Conservation (phyloP, 2,797 vertebrate species). For the Mormyrus hasselquistii region DNA sequence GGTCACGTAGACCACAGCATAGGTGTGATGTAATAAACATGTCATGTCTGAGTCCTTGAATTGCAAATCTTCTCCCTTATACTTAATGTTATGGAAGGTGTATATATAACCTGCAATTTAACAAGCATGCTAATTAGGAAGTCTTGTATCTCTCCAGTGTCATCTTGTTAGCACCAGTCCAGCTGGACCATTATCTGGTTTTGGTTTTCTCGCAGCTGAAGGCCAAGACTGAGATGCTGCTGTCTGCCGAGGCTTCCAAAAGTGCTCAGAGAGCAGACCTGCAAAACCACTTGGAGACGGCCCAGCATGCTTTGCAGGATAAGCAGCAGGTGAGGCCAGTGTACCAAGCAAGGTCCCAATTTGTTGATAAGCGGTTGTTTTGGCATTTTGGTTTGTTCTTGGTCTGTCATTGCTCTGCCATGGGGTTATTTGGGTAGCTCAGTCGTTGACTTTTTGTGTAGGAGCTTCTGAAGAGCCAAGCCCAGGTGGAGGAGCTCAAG, state of each 20-base stretch:
- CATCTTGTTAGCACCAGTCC: not conserved
- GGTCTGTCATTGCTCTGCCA: not conserved
- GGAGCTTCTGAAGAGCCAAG: constrained; percentile 81
- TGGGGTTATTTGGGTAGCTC: not conserved
- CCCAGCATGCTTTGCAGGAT: constrained; percentile 91
- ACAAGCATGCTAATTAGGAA: not conserved
- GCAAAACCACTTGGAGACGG: constrained; percentile 89
- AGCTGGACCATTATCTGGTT: not conserved
- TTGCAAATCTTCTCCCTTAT: not conserved
- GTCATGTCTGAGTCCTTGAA: not conserved
- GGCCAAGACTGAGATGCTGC: constrained; percentile 90
- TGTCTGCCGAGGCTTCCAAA: constrained; percentile 91
- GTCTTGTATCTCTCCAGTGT: not conserved
- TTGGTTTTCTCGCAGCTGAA: constrained; percentile 71
- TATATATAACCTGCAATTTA: not conserved
- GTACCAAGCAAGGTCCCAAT: not conserved
- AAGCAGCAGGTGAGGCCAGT: constrained; percentile 82
- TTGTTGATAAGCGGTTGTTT: not conserved
- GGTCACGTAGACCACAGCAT: not conserved
- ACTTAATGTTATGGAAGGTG: not conserved
- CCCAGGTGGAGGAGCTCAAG: constrained; percentile 73
- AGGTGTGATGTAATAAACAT: not conserved
- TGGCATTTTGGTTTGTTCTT: not conserved
- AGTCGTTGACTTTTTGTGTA: constrained; percentile 42
- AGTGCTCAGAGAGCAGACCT: constrained; percentile 86